Percentiles rank a stretch among this genome's conserved stretches.
phyloP scores from a whole-genome alignment of 2,113 vertebrate species.

The Lanius collurio region DNA sequence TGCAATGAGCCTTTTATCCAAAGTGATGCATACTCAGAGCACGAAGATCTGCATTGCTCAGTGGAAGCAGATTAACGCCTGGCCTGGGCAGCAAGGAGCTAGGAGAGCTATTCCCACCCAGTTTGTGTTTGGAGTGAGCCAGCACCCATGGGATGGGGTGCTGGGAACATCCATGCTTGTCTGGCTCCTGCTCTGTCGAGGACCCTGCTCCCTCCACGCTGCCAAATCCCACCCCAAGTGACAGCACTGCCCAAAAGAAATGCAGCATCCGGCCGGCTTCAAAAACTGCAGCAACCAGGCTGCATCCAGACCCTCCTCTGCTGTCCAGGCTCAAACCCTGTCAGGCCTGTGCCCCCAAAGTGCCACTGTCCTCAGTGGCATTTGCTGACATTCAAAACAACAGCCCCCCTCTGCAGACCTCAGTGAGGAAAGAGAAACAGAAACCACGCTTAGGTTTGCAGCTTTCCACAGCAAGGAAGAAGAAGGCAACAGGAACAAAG shows the following conservation, averaged over 20 bases:
- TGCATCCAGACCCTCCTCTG: not conserved
- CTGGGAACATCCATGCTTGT: not conserved
- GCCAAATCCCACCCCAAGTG: not conserved
- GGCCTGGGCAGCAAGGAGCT: not conserved
- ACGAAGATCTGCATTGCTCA: not conserved
- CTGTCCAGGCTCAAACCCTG: not conserved
- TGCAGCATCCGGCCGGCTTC: not conserved
- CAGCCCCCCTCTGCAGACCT: not conserved
- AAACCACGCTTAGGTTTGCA: not conserved
- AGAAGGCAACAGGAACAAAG: not conserved
- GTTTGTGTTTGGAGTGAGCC: not conserved
- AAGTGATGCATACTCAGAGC: not conserved
- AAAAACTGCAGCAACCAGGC: not conserved
- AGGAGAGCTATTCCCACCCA: not conserved
- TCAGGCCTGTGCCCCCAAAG: not conserved
- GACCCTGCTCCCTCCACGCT: not conserved
- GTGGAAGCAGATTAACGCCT: not conserved
- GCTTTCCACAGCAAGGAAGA: not conserved
- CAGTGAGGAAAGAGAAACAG: not conserved
- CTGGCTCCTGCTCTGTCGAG: not conserved
- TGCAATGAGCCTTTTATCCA: not conserved
- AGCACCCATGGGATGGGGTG: fast-evolving
- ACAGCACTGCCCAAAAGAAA: not conserved
- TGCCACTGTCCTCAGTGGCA: not conserved
- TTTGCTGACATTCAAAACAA: not conserved